A percentile compares a stretch with the other conserved stretches of the same genome.
phyloP scores from a whole-genome alignment of 2,888 invertebrate genomes.

The Augiades crinisus region DNA sequence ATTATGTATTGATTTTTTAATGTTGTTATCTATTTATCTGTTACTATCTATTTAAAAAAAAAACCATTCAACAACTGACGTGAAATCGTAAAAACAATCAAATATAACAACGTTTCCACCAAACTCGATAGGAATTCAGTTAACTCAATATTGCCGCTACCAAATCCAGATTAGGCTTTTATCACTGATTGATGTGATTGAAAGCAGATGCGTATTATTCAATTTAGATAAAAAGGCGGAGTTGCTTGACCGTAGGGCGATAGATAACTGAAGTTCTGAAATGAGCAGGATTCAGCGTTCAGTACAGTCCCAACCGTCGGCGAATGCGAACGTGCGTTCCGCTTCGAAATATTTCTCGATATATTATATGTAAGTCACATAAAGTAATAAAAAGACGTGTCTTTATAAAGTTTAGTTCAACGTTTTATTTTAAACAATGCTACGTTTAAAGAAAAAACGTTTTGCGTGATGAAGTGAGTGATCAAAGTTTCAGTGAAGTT shows the following conservation, averaged over 20 bases:
- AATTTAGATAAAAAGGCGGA: conserved; percentile 17
- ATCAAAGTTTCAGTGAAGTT: conserved; percentile 25
- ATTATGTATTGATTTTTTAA: too few species aligned
- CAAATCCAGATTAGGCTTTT: conserved; percentile 5
- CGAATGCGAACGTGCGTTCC: conserved; percentile 44
- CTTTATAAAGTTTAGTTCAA: not conserved
- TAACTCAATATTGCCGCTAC: not conserved
- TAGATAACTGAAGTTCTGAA: conserved; percentile 29
- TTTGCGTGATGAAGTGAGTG: conserved; percentile 15
- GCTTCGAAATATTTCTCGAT: conserved; percentile 31
- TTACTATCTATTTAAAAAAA: too few species aligned
- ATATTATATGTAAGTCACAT: conserved; percentile 28
- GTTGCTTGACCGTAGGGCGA: conserved; percentile 17
- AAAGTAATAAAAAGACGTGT: too few species aligned
- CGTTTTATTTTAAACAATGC: conserved; percentile 15
- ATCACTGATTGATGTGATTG: conserved; percentile 22
- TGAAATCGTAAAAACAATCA: too few species aligned
- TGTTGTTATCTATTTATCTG: too few species aligned
- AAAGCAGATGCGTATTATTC: conserved; percentile 19
- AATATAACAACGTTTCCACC: too few species aligned
- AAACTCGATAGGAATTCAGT: too few species aligned
- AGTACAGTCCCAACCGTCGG: conserved; percentile 48
- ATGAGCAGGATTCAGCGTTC: conserved; percentile 33
- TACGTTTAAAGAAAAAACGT: not conserved
- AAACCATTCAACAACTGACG: too few species aligned